These are phyloP conservation scores for Ceriagrion tenellum DNA, from an alignment of 2,888 invertebrate genomes.

Conservation along the genomic window DNA sequence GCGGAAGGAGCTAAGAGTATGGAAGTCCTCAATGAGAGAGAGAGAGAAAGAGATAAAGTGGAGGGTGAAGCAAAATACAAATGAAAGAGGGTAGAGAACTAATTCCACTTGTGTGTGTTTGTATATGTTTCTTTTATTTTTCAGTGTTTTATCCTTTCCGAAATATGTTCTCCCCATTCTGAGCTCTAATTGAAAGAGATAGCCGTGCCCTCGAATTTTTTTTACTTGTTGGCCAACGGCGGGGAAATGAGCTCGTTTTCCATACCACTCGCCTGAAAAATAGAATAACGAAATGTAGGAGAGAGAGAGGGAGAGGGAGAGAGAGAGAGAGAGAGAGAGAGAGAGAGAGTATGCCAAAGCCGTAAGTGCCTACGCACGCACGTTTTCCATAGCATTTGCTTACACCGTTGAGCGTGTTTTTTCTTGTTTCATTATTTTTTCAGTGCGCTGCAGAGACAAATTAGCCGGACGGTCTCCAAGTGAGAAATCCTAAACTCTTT, in stretches of 20 bases:
- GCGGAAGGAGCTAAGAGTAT: background rate
- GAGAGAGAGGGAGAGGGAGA: background rate
- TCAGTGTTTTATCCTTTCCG: background rate
- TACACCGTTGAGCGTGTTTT: background rate
- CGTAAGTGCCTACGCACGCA: background rate
- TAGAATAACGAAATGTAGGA: background rate
- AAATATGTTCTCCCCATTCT: background rate
- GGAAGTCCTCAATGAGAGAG: background rate
- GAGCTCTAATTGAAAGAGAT: constrained; percentile 31
- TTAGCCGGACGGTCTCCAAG: constrained; percentile 27
- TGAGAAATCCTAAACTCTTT: background rate
- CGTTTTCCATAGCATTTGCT: background rate
- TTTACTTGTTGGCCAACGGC: background rate
- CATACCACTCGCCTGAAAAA: constrained; percentile 2
- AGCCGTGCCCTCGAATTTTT: background rate
- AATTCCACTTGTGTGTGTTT: background rate
- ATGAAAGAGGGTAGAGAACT: background rate
- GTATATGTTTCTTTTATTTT: background rate
- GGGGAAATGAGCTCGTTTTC: constrained; percentile 28
- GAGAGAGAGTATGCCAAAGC: background rate
- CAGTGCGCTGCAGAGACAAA: background rate
- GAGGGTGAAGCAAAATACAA: background rate
- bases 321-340: background rate
- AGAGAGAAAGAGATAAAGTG: background rate
- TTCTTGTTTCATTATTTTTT: background rate